Evolutionary conservation across 2,888 invertebrate species (phyloP), one percentile per base, ranked within the genome.

Genomic region (Coenonympha glycerion): DNA sequence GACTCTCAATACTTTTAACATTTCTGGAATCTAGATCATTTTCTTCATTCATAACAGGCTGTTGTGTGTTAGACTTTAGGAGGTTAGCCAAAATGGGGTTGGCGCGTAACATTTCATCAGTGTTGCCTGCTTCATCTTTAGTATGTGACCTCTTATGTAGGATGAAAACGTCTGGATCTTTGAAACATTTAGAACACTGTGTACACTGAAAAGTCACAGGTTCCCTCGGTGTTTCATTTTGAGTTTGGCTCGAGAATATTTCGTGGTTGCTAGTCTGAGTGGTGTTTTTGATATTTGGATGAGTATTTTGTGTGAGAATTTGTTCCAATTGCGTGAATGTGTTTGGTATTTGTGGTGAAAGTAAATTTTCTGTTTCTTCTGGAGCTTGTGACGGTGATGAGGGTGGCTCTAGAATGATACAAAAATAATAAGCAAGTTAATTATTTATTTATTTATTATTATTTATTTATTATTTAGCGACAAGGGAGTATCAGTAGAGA

Each of bases 61-160:
- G 41, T 34, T 57, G 56, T 1, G 62, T 47, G 18, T 61, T 58
- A 11, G 56, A 55, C 55, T 73, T 79, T 0, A 86, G 55, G 3
- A 86, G 49, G 53, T 85, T 84, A 0, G 84, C 85, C 42, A 86
- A 56, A 15, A 86, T 86, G 0, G 87, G 86, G 53, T 86, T 86
- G 0, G 85, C 73, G 55, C 66, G 72, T 0, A 84, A 50, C 5
- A 75, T 83, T 19, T 81, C 73, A 1, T 74, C 68, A 9, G 57
- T 64, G 8, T 55, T 52, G 9, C 58, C 58, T 36, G 79, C 81
- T 24, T 73, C 75, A 0, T 49, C 50, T 49, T 58, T 48, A 21
- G 59, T 63, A 37, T 86, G 87, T 0, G 64, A 62, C 0, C 86
- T 53, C 53, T 73, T 76, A 47, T 87, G 86, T 2, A 87, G 46